These are phyloP conservation scores for Gymnoscopelus microlampas DNA, from an alignment of 2,797 vertebrate species.

Conservation along the genomic window DNA sequence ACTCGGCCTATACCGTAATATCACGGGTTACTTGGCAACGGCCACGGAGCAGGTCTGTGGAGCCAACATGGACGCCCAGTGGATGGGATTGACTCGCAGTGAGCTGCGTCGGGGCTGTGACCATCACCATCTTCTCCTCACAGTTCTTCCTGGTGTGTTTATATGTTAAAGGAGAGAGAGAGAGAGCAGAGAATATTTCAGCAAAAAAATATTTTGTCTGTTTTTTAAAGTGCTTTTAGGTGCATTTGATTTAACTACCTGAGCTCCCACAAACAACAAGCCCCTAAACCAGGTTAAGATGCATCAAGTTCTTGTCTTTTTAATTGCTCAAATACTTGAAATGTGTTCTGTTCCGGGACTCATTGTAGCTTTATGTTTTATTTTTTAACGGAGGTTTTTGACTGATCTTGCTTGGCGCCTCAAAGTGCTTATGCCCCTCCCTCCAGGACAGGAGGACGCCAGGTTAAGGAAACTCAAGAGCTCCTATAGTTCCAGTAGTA, in stretches of 20 bases:
- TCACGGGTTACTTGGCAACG: neutral
- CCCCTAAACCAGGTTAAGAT: neutral
- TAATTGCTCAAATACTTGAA: conserved; percentile 42
- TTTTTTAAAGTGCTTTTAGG: conserved; percentile 10
- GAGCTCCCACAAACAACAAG: neutral
- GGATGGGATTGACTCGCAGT: conserved; percentile 1
- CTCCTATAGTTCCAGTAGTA: conserved; percentile 20
- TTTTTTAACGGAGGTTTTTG: neutral
- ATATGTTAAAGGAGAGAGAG: neutral
- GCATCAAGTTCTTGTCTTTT: conserved; percentile 1
- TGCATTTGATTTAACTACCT: neutral
- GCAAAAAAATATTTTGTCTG: neutral
- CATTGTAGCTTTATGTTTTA: neutral
- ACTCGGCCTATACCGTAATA: neutral
- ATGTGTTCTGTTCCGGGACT: conserved; percentile 6
- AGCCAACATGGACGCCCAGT: neutral
- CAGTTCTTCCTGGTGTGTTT: neutral
- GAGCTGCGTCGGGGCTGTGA: conserved; percentile 32
- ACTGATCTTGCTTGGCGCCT: neutral
- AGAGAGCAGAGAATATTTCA: neutral
- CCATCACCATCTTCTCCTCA: conserved; percentile 7
- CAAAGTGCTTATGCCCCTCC: neutral
- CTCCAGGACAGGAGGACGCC: neutral
- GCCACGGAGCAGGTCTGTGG: neutral
- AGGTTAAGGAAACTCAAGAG: neutral